Percentiles rank a stretch among this genome's conserved stretches.
These are phyloP conservation scores for Synergus itoensis DNA, from an alignment of 2,888 invertebrate genomes.

Conservation along the genomic window DNA sequence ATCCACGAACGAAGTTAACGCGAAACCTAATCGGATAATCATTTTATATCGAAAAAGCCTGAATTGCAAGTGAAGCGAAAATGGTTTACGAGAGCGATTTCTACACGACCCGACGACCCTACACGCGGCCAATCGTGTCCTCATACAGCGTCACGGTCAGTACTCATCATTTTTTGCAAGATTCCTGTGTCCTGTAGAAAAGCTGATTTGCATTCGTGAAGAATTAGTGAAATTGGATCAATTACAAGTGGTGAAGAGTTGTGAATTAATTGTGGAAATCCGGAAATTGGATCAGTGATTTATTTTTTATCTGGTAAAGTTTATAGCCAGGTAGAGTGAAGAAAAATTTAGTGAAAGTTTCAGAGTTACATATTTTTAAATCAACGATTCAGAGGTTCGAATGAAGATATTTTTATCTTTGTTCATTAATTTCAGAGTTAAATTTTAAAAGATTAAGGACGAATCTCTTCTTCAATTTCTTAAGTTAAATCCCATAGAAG, in stretches of 20 bases:
- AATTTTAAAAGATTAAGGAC: neutral
- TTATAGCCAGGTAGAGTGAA: neutral
- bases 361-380: neutral
- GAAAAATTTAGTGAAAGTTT: neutral
- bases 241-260: constrained; percentile 12
- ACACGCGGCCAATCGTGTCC: constrained; percentile 85
- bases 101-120: constrained; percentile 92
- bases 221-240: neutral
- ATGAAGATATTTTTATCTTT: neutral
- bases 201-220: constrained; percentile 22
- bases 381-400: neutral
- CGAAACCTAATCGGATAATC: constrained; percentile 46
- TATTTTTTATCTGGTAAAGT: neutral
- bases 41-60: constrained; percentile 42
- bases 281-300: neutral
- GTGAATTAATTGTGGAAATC: neutral
- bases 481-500: neutral
- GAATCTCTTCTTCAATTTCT: neutral
- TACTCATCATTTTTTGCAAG: constrained; percentile 64
- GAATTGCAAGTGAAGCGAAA: constrained; percentile 76
- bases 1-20: constrained; percentile 51
- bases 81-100: constrained; percentile 97
- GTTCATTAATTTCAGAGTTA: neutral
- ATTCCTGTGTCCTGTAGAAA: constrained; percentile 23
- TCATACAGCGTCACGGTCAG: constrained; percentile 91